Base-by-base conservation (phyloP, 2,113 vertebrate species). In the Ursus arctos region DNA sequence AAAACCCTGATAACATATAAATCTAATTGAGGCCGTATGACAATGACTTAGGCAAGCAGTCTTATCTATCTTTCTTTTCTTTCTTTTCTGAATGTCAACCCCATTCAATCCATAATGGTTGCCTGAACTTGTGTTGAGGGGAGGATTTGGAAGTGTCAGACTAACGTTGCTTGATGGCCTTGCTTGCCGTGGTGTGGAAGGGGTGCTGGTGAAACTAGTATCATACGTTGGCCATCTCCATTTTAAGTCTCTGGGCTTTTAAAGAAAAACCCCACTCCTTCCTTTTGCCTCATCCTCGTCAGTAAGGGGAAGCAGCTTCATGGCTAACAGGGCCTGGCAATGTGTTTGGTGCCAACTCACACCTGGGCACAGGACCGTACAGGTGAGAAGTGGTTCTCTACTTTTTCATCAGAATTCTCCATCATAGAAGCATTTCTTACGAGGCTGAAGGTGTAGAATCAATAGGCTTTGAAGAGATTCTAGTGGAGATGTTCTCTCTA, bases 381-480 rank as follows among this genome's bases (percentile, higher is more conserved):
- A 11, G 31, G 18, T 26, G 85, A 28, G 63, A 57, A 22, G 15
- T 43, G 61, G 13, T 57, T 83, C 81, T 61, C 13, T 59, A 26
- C 31, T 69, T 65, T 81, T 57, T 80, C 69, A 40, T 49, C 28
- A 13, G 65, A 53, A 5, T 83, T 28, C 28, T 71, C 67, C 13
- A 28, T 69, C 91, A 84, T 13, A 88, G 43, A 87, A 82, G 15
- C 5, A 19, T 63, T 86, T 93, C 28, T 92, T 51, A 21, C 5
- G 61, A 51, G 63, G 22, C 55, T 18, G 55, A 89, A 40, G 22
- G 65, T 74, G 16, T 10, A 69, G 49, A 33, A 74, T 43, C 67
- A 74, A 22, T 6, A 95, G 72, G 31, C 87, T 92, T 95, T 40
- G 83, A 90, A 81, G 86, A 86, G 67, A 33, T 82, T 59, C 82